Evolutionary conservation across 2,113 vertebrate species (phyloP).

Genomic region (Andinoacara biseriatus): DNA sequence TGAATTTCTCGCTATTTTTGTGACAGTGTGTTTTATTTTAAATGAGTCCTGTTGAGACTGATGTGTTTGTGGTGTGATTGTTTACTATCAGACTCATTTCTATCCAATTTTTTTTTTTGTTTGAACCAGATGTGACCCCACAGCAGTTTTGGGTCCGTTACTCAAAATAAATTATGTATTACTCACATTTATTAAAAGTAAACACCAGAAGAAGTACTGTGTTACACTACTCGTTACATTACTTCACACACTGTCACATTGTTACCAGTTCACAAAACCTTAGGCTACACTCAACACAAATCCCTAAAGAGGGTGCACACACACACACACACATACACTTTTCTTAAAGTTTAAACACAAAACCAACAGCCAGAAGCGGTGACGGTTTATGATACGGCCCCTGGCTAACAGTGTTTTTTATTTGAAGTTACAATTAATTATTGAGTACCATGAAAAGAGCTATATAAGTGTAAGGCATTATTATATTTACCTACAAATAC

Average conservation of each 20-base stretch:
- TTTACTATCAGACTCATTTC: neutral
- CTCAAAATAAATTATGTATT: neutral
- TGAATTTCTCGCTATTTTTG: neutral
- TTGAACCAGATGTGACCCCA: neutral
- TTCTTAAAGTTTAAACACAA: no score
- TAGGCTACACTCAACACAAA: neutral
- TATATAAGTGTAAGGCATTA: no score
- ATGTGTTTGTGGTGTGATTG: neutral
- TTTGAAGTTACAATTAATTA: no score
- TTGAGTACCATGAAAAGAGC: no score
- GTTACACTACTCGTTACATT: neutral
- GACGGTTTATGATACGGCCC: no score
- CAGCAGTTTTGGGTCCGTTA: neutral
- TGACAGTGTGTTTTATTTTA: neutral
- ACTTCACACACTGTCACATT: neutral
- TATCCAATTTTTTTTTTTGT: neutral
- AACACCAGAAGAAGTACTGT: neutral
- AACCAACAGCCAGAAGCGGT: no score
- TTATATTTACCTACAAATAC: no score
- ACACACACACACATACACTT: no score
- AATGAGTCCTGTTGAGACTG: neutral
- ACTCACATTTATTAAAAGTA: constrained; percentile 2
- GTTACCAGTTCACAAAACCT: neutral
- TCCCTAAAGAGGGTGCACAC: no score
- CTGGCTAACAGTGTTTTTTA: no score